A percentile compares a stretch with the other conserved stretches of the same genome.
These are phyloP conservation scores for Cricetomys ansorgei DNA, from an alignment of 2,113 vertebrate genomes.

Conservation along the genomic window DNA sequence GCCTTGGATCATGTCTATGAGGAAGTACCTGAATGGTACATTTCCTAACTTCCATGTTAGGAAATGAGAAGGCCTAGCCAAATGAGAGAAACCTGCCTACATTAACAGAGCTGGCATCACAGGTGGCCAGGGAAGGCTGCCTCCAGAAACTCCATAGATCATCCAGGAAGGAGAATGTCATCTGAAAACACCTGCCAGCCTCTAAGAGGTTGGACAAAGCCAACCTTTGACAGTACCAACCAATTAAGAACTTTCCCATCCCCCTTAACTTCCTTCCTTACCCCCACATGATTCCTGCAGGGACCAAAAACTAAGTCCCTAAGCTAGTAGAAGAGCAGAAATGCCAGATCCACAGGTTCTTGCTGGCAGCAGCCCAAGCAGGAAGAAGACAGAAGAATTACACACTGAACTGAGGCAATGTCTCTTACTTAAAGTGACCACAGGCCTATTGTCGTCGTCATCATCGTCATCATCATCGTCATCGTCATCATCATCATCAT, in stretches of 20 bases:
- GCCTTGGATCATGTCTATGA: not conserved
- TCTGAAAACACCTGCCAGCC: not conserved
- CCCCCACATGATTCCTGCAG: not conserved
- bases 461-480: no score
- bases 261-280: not conserved
- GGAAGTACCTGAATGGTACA: not conserved
- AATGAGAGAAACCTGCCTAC: not conserved
- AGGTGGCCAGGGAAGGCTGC: not conserved
- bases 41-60: not conserved
- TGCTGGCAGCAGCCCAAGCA: not conserved
- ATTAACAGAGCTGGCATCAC: not conserved
- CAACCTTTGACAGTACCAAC: not conserved
- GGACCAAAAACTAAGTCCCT: slow-evolving; percentile 17
- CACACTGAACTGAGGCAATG: not conserved
- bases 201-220: not conserved
- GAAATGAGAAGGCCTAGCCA: not conserved
- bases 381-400: not conserved
- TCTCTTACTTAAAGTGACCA: slow-evolving; percentile 33
- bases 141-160: not conserved
- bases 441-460: not conserved
- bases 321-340: not conserved
- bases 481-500: no score
- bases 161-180: not conserved
- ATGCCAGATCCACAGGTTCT: not conserved
- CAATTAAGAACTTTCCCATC: not conserved